These are phyloP conservation scores for Drosophila stalkeri DNA, from an alignment of 2,888 invertebrate genomes.

Conservation along the genomic window DNA sequence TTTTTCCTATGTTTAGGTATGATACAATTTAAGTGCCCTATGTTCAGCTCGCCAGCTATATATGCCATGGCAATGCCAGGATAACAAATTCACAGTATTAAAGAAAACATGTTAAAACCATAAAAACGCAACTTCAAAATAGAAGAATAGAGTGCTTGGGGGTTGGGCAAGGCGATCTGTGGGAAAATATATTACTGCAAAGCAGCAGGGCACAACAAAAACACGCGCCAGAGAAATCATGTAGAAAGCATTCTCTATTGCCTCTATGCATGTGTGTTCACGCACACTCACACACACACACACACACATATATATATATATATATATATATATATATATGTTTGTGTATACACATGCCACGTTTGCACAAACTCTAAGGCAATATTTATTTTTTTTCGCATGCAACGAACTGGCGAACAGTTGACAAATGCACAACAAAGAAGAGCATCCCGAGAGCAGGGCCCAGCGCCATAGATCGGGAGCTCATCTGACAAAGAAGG, in stretches of 20 bases:
- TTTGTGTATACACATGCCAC: constrained; percentile 39
- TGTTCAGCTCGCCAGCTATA: constrained; percentile 36
- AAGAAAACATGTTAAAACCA: constrained; percentile 81
- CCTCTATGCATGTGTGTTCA: constrained; percentile 14
- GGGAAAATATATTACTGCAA: constrained; percentile 62
- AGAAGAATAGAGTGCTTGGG: not conserved
- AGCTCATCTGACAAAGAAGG: not conserved
- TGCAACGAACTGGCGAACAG: constrained; percentile 58
- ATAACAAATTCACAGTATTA: constrained; percentile 80
- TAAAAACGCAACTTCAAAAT: constrained; percentile 71
- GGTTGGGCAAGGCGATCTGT: not conserved
- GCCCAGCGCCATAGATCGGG: constrained; percentile 7
- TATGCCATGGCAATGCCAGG: constrained; percentile 73
- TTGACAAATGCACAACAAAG: constrained; percentile 73
- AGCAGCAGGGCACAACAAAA: constrained; percentile 54
- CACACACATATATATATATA: not conserved
- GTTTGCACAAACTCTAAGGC: constrained; percentile 67
- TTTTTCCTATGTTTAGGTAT: no score
- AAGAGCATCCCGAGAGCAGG: constrained; percentile 21
- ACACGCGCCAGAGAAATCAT: constrained; percentile 69
- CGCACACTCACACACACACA: not conserved
- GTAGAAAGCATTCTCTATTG: constrained; percentile 64
- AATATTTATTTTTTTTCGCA: constrained; percentile 74
- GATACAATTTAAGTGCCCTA: constrained; percentile 8
- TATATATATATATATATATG: not conserved